Percentiles rank a stretch among this genome's conserved stretches.
These are phyloP conservation scores for Propithecus perrieri DNA, from an alignment of 2,797 vertebrate genomes.

Conservation along the genomic window DNA sequence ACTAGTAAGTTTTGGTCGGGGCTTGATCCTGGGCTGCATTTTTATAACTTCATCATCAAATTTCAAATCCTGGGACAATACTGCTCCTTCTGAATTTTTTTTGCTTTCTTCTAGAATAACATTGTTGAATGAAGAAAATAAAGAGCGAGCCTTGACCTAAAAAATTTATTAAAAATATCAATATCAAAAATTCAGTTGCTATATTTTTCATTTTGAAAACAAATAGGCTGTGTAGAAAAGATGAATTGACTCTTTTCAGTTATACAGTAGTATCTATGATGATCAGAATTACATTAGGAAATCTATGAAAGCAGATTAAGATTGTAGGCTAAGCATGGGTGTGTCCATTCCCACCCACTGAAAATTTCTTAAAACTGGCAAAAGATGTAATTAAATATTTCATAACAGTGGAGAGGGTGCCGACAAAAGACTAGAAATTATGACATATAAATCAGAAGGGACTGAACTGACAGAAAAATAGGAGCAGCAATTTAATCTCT, in stretches of 20 bases:
- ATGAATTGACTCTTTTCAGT: background rate
- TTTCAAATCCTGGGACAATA: conserved; percentile 77
- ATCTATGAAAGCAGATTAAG: background rate
- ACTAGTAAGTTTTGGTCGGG: conserved; percentile 85
- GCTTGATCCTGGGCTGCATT: conserved; percentile 88
- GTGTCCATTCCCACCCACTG: background rate
- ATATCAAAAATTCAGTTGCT: conserved; percentile 47
- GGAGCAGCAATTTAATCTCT: background rate
- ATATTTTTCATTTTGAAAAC: background rate
- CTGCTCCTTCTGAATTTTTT: conserved; percentile 66
- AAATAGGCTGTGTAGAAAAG: conserved; percentile 46
- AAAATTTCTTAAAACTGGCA: conserved; percentile 43
- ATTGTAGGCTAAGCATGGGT: background rate
- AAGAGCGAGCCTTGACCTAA: conserved; percentile 68
- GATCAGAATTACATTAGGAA: conserved; percentile 30
- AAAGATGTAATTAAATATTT: conserved; percentile 29
- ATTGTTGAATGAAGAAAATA: conserved; percentile 76
- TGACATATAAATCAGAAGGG: conserved; percentile 33
- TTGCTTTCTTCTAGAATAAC: conserved; percentile 72
- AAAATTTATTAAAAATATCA: conserved; percentile 68
- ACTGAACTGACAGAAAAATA: background rate
- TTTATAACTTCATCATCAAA: conserved; percentile 86
- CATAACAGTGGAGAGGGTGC: background rate
- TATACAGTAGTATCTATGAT: background rate
- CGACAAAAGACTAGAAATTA: background rate